A percentile compares a stretch with the other conserved stretches of the same genome.
Conservation (phyloP, 64 coral and sea anemone species). For the Montipora cactus region DNA sequence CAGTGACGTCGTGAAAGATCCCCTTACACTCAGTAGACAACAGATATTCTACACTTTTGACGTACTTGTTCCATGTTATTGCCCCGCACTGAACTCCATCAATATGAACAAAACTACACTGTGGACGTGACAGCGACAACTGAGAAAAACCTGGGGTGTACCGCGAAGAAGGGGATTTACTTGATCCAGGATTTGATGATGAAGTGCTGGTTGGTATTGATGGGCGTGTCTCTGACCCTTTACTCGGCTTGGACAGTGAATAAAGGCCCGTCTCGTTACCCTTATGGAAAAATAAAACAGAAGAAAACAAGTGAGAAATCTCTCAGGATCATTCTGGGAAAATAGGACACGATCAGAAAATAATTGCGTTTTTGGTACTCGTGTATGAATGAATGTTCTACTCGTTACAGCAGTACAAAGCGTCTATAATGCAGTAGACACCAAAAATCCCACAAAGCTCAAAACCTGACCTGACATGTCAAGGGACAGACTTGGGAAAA, state of each 20-base stretch:
- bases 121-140: conserved; percentile 23
- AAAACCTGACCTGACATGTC: too few species aligned
- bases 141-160: conserved; percentile 21
- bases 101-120: conserved; percentile 77
- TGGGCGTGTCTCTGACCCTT: not conserved
- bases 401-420: too few species aligned
- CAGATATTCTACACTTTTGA: not conserved
- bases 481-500: too few species aligned
- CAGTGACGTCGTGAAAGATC: too few species aligned
- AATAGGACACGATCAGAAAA: not conserved
- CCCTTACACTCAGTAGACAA: not conserved
- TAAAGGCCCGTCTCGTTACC: not conserved
- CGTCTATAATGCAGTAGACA: too few species aligned
- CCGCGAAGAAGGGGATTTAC: not conserved
- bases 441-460: too few species aligned
- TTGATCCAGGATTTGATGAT: not conserved
- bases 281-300: not conserved
- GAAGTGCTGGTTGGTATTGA: not conserved
- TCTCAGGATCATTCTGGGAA: too few species aligned
- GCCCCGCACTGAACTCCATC: conserved; percentile 65
- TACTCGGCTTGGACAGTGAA: not conserved
- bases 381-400: too few species aligned
- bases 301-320: not conserved
- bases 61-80: conserved; percentile 41
- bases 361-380: not conserved